These are phyloP conservation scores for Chionoecetes opilio DNA, from an alignment of 1,140 invertebrate genomes.

Conservation along the genomic window DNA sequence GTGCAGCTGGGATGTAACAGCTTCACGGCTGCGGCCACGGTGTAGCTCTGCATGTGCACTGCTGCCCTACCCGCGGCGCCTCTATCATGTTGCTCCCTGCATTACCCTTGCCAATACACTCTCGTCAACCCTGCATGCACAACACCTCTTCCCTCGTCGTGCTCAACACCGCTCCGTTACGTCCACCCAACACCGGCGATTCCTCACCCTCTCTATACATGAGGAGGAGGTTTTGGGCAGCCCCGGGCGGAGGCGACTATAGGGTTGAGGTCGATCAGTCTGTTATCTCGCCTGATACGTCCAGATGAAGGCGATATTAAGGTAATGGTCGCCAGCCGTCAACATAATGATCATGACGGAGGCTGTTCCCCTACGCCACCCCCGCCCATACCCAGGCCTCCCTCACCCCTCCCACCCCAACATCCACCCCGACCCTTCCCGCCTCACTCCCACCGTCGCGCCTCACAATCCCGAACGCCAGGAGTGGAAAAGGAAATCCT, in stretches of 20 bases:
- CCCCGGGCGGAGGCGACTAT: background rate
- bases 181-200: background rate
- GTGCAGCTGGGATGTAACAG: background rate
- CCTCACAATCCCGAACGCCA: background rate
- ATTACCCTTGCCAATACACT: too few species aligned
- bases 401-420: constrained; percentile 38
- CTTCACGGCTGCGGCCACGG: background rate
- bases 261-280: constrained; percentile 7
- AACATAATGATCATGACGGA: constrained; percentile 68
- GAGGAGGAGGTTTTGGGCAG: background rate
- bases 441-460: background rate
- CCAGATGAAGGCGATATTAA: constrained; percentile 61
- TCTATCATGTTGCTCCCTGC: background rate
- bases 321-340: constrained; percentile 58
- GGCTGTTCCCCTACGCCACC: background rate
- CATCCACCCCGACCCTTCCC: background rate
- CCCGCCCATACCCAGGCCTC: background rate
- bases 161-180: background rate
- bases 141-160: background rate
- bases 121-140: too few species aligned
- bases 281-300: constrained; percentile 55
- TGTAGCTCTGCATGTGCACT: background rate
- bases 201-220: background rate
- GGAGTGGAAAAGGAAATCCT: background rate
- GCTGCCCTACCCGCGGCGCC: background rate